Evolutionary conservation across 2,797 vertebrate genomes (phyloP).

Genomic region (Parambassis ranga): DNA sequence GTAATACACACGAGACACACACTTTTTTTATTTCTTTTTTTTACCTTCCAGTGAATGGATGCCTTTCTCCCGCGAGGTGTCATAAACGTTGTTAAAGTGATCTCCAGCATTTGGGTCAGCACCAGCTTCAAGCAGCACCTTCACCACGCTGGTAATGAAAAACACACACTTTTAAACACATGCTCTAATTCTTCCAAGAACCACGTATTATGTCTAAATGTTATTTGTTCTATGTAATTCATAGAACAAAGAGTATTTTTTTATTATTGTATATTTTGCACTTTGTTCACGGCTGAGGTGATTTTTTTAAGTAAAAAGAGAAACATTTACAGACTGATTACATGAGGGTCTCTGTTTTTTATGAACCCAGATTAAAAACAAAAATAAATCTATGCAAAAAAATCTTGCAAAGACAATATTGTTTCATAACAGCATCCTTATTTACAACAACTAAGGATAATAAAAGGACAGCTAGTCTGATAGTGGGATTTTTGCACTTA

Average conservation of each 20-base stretch:
- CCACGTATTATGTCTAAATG: not conserved
- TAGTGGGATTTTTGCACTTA: too few species aligned
- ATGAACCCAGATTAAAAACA: not conserved
- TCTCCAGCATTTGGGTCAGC: slow-evolving; percentile 93
- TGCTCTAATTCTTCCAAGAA: not conserved
- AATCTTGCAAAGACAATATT: not conserved
- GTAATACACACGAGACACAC: slow-evolving; percentile 40
- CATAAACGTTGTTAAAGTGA: slow-evolving; percentile 92
- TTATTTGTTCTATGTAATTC: not conserved
- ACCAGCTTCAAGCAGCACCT: slow-evolving; percentile 85
- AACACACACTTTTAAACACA: not conserved
- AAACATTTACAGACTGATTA: not conserved
- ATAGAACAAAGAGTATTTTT: not conserved
- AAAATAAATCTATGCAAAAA: not conserved
- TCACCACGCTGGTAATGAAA: slow-evolving; percentile 81
- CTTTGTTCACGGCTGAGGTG: not conserved
- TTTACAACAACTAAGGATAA: not conserved
- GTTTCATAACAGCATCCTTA: not conserved
- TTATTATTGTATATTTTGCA: too few species aligned
- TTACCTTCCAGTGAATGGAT: slow-evolving; percentile 95
- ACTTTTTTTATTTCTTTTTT: not conserved
- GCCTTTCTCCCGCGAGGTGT: slow-evolving; percentile 89
- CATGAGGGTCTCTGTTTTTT: not conserved
- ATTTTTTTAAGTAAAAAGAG: too few species aligned
- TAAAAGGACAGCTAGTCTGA: not conserved